These are phyloP conservation scores for Muricea muricata DNA, from an alignment of 92 coral and sea anemone genomes.

Conservation along the genomic window DNA sequence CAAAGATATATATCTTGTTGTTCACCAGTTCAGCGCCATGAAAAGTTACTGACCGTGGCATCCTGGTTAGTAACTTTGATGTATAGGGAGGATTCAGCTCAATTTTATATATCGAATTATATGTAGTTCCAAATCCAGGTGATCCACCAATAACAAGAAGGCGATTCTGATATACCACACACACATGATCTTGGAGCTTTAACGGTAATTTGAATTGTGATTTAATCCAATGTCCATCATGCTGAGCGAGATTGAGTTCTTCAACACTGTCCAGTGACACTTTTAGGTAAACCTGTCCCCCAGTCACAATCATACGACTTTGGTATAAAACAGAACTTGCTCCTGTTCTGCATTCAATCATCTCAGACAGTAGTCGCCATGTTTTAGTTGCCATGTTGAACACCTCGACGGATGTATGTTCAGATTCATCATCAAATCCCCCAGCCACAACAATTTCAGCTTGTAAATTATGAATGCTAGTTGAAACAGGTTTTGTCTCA, in stretches of 20 bases:
- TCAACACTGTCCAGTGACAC: background rate
- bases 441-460: conserved; percentile 8
- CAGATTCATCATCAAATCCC: background rate
- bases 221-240: background rate
- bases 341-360: background rate
- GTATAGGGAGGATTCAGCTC: background rate
- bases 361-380: background rate
- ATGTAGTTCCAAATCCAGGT: background rate
- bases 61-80: background rate
- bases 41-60: background rate
- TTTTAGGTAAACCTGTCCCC: background rate
- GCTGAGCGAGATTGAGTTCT: background rate
- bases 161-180: background rate
- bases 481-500: too few relatives aligned
- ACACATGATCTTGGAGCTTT: background rate
- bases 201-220: background rate
- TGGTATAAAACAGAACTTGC: background rate
- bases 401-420: too few relatives aligned
- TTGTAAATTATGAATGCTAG: too few relatives aligned
- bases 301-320: background rate
- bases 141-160: background rate
- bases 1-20: background rate
- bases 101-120: background rate
- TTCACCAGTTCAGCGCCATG: background rate
- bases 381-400: background rate